phyloP scores from a whole-genome alignment of 23 tunicate genomes.

The Styela clava region DNA sequence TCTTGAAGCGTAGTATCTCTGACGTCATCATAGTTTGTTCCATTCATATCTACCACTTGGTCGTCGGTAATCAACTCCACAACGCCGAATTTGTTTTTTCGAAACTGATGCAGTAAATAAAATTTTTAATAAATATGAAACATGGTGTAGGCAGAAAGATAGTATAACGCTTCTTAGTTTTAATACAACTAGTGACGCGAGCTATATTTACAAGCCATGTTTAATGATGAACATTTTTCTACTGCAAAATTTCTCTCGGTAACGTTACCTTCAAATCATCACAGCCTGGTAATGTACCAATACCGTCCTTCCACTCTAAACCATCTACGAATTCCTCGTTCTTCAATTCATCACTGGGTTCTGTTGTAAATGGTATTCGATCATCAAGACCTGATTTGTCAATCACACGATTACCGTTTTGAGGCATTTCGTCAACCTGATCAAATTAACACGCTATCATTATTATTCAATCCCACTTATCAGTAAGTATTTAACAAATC shows the following conservation, averaged over 20 bases:
- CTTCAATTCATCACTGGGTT: neutral
- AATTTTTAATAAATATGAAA: no score
- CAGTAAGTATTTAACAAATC: neutral
- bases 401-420: neutral
- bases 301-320: constrained; percentile 24
- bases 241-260: no score
- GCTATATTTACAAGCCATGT: no score
- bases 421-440: neutral
- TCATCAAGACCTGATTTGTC: neutral
- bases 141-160: neutral
- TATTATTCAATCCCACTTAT: no score
- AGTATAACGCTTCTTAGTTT: neutral
- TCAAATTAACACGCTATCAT: neutral
- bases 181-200: no score
- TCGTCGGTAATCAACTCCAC: constrained; percentile 22
- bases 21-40: no score
- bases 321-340: constrained; percentile 17
- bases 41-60: neutral
- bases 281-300: constrained; percentile 27
- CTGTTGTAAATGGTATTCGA: neutral
- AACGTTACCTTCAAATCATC: constrained; percentile 29
- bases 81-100: constrained; percentile 4
- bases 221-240: no score
- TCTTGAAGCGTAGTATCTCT: no score
- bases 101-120: constrained; percentile 21